These are phyloP conservation scores for Danio choprae DNA, from an alignment of 2,797 vertebrate genomes.

Conservation along the genomic window DNA sequence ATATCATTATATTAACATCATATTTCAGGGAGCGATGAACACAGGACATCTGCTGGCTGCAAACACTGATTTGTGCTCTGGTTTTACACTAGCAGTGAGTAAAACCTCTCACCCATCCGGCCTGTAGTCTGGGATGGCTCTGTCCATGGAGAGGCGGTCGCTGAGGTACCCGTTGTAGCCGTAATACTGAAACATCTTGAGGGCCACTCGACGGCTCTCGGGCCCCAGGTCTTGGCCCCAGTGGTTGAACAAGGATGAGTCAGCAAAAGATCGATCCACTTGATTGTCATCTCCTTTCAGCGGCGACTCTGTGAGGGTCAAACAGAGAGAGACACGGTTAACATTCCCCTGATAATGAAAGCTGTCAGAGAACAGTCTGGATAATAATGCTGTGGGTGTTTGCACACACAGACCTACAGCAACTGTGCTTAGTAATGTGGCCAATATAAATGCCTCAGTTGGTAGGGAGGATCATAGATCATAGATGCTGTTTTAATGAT, in stretches of 20 bases:
- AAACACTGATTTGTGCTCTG: slow-evolving; percentile 1
- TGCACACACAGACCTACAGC: background rate
- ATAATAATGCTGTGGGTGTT: background rate
- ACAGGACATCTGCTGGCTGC: background rate
- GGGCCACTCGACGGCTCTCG: slow-evolving; percentile 85
- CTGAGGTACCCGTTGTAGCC: slow-evolving; percentile 99
- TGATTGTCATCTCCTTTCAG: slow-evolving; percentile 85
- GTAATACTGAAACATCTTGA: slow-evolving; percentile 97
- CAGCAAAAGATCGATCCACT: slow-evolving; percentile 84
- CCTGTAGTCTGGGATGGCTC: slow-evolving; percentile 90
- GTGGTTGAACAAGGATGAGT: slow-evolving; percentile 93
- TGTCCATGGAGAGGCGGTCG: slow-evolving; percentile 90
- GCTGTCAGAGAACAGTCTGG: background rate
- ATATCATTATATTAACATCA: background rate
- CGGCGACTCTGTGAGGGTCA: slow-evolving; percentile 84
- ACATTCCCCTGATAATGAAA: background rate
- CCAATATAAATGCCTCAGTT: background rate
- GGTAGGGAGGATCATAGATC: too few species aligned
- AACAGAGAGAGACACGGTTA: slow-evolving; percentile 50
- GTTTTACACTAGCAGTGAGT: background rate
- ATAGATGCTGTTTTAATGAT: too few species aligned
- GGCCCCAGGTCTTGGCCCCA: slow-evolving; percentile 96
- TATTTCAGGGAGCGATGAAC: background rate
- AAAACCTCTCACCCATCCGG: slow-evolving; percentile 88
- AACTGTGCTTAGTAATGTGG: background rate